Percentiles rank a stretch among this genome's conserved stretches.
Evolutionary conservation across 2,113 vertebrate species (phyloP).

Genomic region (Romanogobio albipinnatus): DNA sequence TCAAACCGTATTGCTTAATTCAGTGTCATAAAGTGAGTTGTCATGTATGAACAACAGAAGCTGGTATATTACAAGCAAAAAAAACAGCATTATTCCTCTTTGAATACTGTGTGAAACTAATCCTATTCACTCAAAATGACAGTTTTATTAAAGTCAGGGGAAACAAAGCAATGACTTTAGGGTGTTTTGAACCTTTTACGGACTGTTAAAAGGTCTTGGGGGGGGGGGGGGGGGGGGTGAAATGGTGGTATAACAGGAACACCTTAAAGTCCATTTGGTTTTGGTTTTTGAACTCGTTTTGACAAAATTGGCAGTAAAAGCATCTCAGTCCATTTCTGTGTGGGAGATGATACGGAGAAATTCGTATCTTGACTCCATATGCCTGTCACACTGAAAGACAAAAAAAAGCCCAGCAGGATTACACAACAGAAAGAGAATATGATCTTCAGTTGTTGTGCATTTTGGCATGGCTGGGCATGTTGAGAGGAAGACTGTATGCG

Average conservation of each 20-base stretch:
- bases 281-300: conserved; percentile 8
- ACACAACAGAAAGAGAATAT: not conserved
- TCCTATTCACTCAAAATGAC: not conserved
- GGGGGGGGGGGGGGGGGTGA: not conserved
- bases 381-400: conserved; percentile 31
- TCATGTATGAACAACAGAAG: not conserved
- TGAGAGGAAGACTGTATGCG: not conserved
- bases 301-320: conserved; percentile 23
- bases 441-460: not conserved
- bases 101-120: not conserved
- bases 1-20: not conserved
- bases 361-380: conserved; percentile 14
- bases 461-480: not conserved
- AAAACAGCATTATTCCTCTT: not conserved
- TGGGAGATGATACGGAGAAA: conserved; percentile 2
- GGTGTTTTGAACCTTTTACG: not conserved
- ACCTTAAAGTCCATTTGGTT: not conserved
- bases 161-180: not conserved
- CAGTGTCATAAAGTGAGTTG: not conserved
- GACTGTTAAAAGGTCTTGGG: not conserved
- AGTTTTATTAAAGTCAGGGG: conserved; percentile 1
- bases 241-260: not conserved
- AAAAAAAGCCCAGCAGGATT: not conserved
- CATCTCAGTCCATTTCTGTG: conserved; percentile 40
- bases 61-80: not conserved